Percentiles rank a stretch among this genome's conserved stretches.
phyloP scores from a whole-genome alignment of 2,113 vertebrate species.

The Octodon degus region DNA sequence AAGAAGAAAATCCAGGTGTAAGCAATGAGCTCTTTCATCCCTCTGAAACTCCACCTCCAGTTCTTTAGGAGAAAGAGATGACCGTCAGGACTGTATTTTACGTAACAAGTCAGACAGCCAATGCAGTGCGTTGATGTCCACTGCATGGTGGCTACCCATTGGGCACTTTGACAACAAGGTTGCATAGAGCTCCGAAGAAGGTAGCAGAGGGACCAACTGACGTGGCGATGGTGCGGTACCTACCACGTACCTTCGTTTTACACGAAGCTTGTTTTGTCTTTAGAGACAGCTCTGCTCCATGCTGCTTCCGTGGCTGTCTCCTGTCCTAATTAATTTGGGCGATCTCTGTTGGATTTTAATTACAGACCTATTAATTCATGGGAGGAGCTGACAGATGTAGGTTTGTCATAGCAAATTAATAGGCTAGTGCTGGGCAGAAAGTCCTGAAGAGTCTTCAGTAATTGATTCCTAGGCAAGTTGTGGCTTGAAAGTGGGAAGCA shows the following conservation, averaged over 20 bases:
- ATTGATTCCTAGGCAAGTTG: constrained; percentile 56
- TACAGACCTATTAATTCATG: constrained; percentile 84
- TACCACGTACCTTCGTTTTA: not conserved
- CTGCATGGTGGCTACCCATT: not conserved
- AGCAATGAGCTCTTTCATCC: not conserved
- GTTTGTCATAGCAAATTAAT: constrained; percentile 83
- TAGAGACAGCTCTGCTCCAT: constrained; percentile 22
- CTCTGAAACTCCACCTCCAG: not conserved
- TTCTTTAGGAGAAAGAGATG: not conserved
- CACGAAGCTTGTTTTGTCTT: constrained; percentile 55
- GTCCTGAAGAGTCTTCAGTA: constrained; percentile 68
- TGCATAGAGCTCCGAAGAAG: not conserved
- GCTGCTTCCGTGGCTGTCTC: constrained; percentile 64
- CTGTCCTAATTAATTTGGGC: constrained; percentile 84
- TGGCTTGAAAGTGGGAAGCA: not conserved
- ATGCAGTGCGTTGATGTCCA: not conserved
- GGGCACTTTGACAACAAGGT: not conserved
- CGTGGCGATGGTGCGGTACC: not conserved
- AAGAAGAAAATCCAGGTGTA: constrained; percentile 5
- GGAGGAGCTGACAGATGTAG: constrained; percentile 82
- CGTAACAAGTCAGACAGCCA: constrained; percentile 39
- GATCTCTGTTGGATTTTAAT: constrained; percentile 87
- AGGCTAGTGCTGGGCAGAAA: constrained; percentile 79
- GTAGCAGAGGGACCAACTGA: not conserved
- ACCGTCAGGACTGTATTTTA: constrained; percentile 13